phyloP scores from a whole-genome alignment of 1,140 invertebrate genomes.

The Zaprionus davidi region DNA sequence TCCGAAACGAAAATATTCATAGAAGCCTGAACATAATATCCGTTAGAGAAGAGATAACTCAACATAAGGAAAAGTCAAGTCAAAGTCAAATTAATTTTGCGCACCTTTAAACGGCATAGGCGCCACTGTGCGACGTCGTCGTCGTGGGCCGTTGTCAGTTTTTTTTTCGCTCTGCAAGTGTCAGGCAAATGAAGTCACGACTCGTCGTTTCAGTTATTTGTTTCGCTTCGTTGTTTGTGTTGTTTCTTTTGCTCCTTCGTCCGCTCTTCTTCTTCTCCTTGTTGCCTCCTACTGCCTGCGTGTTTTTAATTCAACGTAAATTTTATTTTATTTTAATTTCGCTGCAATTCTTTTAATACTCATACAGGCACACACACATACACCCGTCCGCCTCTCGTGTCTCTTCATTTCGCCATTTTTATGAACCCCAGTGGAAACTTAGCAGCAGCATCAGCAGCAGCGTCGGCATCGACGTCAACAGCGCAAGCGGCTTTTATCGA shows the following conservation, averaged over 20 bases:
- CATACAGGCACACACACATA: conserved; percentile 10
- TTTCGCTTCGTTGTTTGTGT: conserved; percentile 25
- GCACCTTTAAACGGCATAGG: no score
- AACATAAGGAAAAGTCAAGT: no score
- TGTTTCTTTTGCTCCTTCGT: neutral
- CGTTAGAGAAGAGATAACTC: no score
- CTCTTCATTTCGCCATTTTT: conserved; percentile 38
- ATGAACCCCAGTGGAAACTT: conserved; percentile 38
- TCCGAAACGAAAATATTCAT: no score
- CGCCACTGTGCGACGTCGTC: no score
- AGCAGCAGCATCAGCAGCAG: conserved; percentile 5
- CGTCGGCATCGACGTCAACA: neutral
- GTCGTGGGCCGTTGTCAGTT: conserved; percentile 17
- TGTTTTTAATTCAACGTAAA: conserved; percentile 80
- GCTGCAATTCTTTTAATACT: conserved; percentile 76
- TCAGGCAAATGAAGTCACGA: conserved; percentile 83
- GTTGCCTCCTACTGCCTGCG: conserved; percentile 28
- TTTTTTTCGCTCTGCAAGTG: conserved; percentile 59
- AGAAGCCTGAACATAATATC: no score
- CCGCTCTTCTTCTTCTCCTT: conserved; percentile 19
- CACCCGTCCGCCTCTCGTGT: neutral
- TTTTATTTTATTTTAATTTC: conserved; percentile 83
- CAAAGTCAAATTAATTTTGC: no score
- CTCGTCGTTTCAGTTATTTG: conserved; percentile 64
- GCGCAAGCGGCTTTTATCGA: conserved; percentile 55